Base-by-base conservation (phyloP, 2,888 invertebrate species). In the Oeneis ivallda region DNA sequence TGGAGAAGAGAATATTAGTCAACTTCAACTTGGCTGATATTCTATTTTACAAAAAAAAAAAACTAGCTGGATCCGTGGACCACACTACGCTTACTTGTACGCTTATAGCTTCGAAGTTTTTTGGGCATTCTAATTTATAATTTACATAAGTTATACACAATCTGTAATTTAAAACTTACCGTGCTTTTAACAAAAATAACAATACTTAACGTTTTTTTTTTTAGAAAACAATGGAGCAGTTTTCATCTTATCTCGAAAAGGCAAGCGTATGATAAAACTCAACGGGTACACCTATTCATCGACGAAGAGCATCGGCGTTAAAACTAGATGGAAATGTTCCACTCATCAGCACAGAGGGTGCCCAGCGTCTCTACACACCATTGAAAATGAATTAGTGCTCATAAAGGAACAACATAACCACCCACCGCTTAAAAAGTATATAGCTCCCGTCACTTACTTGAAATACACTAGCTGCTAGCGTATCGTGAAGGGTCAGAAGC, bases 301-400 rank as follows among this genome's bases (percentile, higher is more conserved):
- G 3, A 62, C 59, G 26, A 67, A 56, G 10, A 26, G 54, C 1
- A 49, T 6, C 0, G 57, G 62, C 0, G 3, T 11, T 0, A 68
- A 58, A 11, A 50, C 15, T 7, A 64, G 73, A 32, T 74, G 74
- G 73, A 67, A 70, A 15, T 74, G 76, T 41, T 74, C 76, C 0
- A 79, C 79, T 0, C 78, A 81, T 61, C 70, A 74, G 65, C 65
- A 68, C 39, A 75, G 70, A 11, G 75, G 75, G 0, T 83, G 84
- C 57, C 71, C 66, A 8, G 83, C 80, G 0, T 37, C 54, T 0
- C 53, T 79, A 0, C 65, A 71, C 61, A 81, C 79, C 1, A 11
- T 76, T 3, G 69, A 69, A 0, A 62, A 74, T n/a, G 50, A 70
- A 15, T 68, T 81, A 13, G 39, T 78, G 1, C 60, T 63, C 4